Evolutionary conservation across 1,140 invertebrate species (phyloP).

Genomic region (Macrostomum lignano): DNA sequence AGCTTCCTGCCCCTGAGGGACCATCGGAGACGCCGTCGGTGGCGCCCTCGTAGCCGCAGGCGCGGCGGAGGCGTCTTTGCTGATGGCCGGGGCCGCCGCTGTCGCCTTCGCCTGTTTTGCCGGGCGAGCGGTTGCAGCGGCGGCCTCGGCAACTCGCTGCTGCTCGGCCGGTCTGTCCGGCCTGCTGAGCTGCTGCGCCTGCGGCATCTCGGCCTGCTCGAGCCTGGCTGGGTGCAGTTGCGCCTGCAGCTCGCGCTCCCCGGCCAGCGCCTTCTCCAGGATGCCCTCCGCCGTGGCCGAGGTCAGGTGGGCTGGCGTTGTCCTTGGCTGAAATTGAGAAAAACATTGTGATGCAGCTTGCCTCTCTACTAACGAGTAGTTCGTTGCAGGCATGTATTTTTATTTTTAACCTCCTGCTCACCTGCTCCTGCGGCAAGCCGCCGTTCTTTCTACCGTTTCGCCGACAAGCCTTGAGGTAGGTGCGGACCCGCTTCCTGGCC

Average conservation of each 20-base stretch:
- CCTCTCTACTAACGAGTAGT: conserved; percentile 25
- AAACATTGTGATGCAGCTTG: conserved; percentile 3
- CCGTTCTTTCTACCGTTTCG: conserved; percentile 60
- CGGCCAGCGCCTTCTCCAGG: conserved; percentile 65
- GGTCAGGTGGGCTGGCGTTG: conserved; percentile 75
- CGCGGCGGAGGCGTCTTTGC: no score
- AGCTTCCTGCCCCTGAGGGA: not conserved
- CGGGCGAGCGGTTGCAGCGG: conserved; percentile 2
- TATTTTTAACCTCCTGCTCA: no score
- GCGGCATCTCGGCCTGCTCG: conserved; percentile 82
- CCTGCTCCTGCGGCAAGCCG: no score
- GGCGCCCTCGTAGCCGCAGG: not conserved
- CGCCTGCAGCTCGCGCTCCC: no score
- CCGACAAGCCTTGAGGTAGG: conserved; percentile 74
- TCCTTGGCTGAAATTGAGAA: conserved; percentile 38
- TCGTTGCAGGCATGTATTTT: no score
- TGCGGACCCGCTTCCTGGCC: conserved; percentile 65
- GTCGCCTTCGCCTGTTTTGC: no score
- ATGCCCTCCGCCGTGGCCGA: conserved; percentile 81
- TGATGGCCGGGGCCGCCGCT: no score
- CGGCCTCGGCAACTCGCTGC: conserved; percentile 4
- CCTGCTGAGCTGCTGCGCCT: conserved; percentile 73
- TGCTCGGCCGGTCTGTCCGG: no score
- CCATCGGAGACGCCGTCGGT: conserved; percentile 2
- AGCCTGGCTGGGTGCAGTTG: no score